Percentiles rank a stretch among this genome's conserved stretches.
These are phyloP conservation scores for Phrynocephalus forsythii DNA, from an alignment of 2,797 vertebrate species.

Conservation along the genomic window DNA sequence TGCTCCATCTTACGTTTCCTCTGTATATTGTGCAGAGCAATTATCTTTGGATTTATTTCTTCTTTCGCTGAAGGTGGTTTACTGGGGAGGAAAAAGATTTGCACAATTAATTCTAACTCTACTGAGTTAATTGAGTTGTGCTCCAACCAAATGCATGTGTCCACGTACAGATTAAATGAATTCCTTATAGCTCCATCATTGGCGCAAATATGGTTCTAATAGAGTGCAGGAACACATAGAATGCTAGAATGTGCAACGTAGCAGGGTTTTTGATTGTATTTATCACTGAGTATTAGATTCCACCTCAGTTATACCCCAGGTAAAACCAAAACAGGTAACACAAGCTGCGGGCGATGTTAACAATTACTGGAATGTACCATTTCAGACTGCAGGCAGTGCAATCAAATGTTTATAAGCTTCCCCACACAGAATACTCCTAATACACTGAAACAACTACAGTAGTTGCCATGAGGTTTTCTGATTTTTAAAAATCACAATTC, in stretches of 20 bases:
- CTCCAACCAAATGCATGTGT: background rate
- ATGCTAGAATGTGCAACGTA: background rate
- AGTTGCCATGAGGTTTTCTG: background rate
- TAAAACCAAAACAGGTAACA: background rate
- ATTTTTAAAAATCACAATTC: no score
- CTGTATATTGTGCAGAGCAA: conserved; percentile 88
- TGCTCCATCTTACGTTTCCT: conserved; percentile 94
- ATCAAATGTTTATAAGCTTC: background rate
- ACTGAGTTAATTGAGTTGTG: conserved; percentile 54
- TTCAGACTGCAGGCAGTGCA: background rate
- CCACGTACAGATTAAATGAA: no score
- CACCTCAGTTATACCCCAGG: background rate
- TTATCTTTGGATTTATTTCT: conserved; percentile 85
- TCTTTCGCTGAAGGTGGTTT: conserved; percentile 84
- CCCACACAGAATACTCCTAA: background rate
- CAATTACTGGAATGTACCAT: background rate
- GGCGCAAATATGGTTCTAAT: background rate
- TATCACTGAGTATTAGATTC: background rate
- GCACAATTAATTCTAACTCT: conserved; percentile 67
- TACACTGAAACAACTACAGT: background rate
- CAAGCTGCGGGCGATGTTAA: background rate
- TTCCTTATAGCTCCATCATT: background rate
- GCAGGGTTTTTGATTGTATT: background rate
- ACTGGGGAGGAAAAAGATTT: conserved; percentile 66
- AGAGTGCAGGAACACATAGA: background rate